A percentile compares a stretch with the other conserved stretches of the same genome.
Evolutionary conservation across 2,113 vertebrate genomes (phyloP).

Genomic region (Zootoca vivipara): DNA sequence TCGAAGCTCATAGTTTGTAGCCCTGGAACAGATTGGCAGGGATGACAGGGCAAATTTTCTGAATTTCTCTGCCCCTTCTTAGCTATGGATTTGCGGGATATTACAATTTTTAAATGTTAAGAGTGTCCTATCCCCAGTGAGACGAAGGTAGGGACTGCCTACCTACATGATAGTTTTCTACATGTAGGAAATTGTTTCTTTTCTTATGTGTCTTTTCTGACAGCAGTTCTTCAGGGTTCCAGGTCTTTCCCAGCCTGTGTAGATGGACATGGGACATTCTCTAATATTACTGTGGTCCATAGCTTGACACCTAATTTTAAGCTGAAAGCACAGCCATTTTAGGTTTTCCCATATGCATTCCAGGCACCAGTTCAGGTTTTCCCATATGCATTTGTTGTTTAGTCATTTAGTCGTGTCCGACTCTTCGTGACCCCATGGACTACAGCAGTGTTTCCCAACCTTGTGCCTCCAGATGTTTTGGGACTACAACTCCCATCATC

Average conservation of each 20-base stretch:
- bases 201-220: neutral
- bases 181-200: no score
- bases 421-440: no score
- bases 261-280: neutral
- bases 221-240: neutral
- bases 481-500: no score
- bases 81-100: neutral
- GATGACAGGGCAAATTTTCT: neutral
- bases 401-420: no score
- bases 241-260: neutral
- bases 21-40: neutral
- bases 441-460: no score
- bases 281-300: neutral
- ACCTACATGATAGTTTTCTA: no score
- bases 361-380: neutral
- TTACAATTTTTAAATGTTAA: neutral
- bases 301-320: neutral
- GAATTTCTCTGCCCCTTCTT: neutral
- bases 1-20: neutral
- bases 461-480: no score
- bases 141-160: no score
- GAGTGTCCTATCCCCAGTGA: no score
- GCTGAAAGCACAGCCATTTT: neutral
- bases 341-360: neutral
- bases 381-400: no score